Evolutionary conservation across 1,140 invertebrate species (phyloP), one percentile per base, ranked within the genome.

Genomic region (Pectinophora gossypiella): DNA sequence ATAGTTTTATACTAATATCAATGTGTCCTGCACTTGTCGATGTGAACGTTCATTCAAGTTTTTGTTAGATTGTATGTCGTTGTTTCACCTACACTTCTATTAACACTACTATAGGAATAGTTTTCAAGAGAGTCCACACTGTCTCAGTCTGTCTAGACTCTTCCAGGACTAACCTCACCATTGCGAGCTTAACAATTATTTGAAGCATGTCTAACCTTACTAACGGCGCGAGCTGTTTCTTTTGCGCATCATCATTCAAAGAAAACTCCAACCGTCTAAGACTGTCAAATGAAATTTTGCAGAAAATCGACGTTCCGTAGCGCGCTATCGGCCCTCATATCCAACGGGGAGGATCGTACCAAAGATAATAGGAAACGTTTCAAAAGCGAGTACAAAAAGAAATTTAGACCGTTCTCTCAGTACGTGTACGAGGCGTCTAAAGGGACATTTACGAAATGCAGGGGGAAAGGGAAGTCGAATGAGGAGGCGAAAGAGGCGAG

Each of bases 391-490:
- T 94, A 94, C 89, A 92, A 92, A 89, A 92, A 94, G 88, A 92
- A 93, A 87, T 94, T 93, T 90, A 91, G 93, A 83, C 94, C 94
- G 72, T 95, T 95, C 89, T 94, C 93, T 65, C 92, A 94, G 66
- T 94, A 94, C 87, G 91, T 94, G 77, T 94, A 91, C 89, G 89
- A 92, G 82, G 79, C 89, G 89, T 90, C 90, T 82, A 92, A 94
- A 88, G 94, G 94, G 68, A 91, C 91, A 72, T 92, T 93, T 88
- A 89, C 89, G 60, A 91, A 92, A 89, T 89, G 88, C 72, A 89
- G 89, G 81, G 84, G 79, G 50, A 89, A 90, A 76, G 89, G 83
- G 69, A 85, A 89, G 80, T 68, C 80, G 70, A 76, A 76, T 77
- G 76, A 84, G 72, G 79, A 84, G 71, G 76, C 78, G 72, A 75